Evolutionary conservation across 1,140 invertebrate genomes (phyloP), one percentile per base, ranked within the genome.

Genomic region (Papilio xuthus): DNA sequence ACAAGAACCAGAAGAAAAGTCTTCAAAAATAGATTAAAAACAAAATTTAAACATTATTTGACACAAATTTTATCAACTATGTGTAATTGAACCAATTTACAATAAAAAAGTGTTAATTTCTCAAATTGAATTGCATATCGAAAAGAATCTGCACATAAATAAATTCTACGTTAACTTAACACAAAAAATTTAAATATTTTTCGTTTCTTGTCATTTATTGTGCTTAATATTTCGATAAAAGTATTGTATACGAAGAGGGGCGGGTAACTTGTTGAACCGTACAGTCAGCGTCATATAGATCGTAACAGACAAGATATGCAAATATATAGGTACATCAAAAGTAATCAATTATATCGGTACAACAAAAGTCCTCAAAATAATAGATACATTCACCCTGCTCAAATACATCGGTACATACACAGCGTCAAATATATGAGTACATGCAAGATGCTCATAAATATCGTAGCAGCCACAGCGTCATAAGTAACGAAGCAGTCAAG

Each of bases 191-290:
- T 28, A 28, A 28, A 67, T 67, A 28, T 67, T 67, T 6, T 28
- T 67, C 26, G 13, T 67, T 28, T 67, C 12, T 32, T 67, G 60
- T 67, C 12, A 67, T 67, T 28, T 67, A 67, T 67, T 67, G 60
- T 67, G 13, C 60, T 15, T 23, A 9, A 67, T 28, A 67, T 28
- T 26, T 67, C 10, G 23, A 60, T 67, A 67, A 67, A 67, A 67
- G 23, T 32, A 67, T 67, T 67, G 60, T 67, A 28, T 32, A 28
- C 23, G 23, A 60, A 23, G 20, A 26, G 26, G 60, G 26, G 60
- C 60, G 60, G 60, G 60, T 13, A 32, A 67, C 60, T 67, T 67
- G 60, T 67, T 67, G 60, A 67, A 67, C 60, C 60, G 60, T 67
- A n/a, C n/a, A n/a, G n/a, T n/a, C n/a, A n/a, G n/a, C n/a, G n/a